phyloP scores from a whole-genome alignment of 1,140 invertebrate genomes.

The Drosophila melanogaster region Release_6_plus_ISO1_MT NT_037436.4:3739001-3739500 shows the following conservation, averaged over 20 bases:
- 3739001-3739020: background rate
- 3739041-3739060: background rate
- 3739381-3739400: constrained; percentile 58
- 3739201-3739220: constrained; percentile 42
- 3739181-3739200: constrained; percentile 4
- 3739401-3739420: constrained; percentile 81
- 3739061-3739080: constrained; percentile 66
- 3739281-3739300: constrained; percentile 11
- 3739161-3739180: constrained; percentile 74
- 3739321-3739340: constrained; percentile 3
- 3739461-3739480: constrained; percentile 37
- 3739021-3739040: background rate
- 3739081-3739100: constrained; percentile 39
- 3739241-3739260: constrained; percentile 71
- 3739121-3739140: background rate
- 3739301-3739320: constrained; percentile 19
- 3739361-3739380: constrained; percentile 36
- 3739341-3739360: constrained; percentile 9
- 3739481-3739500: constrained; percentile 22
- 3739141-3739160: constrained; percentile 35
- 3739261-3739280: constrained; percentile 45
- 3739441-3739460: constrained; percentile 11
- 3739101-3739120: constrained; percentile 27
- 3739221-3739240: constrained; percentile 42
- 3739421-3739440: constrained; percentile 24